These are phyloP conservation scores for Platanista minor DNA, from an alignment of 2,113 vertebrate species.

Conservation along the genomic window DNA sequence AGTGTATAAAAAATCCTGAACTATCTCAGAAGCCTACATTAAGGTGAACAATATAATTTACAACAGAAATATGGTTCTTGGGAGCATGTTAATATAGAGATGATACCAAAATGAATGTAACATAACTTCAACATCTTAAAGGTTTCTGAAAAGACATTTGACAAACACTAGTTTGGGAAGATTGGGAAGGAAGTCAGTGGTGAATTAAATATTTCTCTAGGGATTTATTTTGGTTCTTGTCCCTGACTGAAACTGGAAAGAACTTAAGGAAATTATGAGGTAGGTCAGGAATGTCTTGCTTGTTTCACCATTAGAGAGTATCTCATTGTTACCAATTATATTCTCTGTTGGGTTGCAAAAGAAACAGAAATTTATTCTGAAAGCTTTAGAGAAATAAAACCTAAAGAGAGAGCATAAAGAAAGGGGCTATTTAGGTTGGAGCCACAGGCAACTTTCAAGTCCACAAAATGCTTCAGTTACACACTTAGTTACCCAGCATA, in stretches of 20 bases:
- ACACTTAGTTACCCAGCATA: not conserved
- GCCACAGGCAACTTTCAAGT: not conserved
- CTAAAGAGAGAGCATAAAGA: not conserved
- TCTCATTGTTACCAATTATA: not conserved
- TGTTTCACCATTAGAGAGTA: not conserved
- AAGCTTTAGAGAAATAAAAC: not conserved
- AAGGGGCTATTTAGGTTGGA: not conserved
- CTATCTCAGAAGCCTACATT: not conserved
- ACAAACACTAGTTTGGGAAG: not conserved
- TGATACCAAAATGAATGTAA: not conserved
- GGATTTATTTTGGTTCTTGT: not conserved
- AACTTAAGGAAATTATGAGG: not conserved
- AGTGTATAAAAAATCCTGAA: not conserved
- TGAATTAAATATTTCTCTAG: conserved; percentile 1
- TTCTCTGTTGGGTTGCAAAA: not conserved
- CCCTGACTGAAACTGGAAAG: not conserved
- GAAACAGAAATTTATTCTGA: conserved; percentile 6
- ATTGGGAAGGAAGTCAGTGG: not conserved
- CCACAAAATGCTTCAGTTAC: not conserved
- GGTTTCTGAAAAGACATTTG: not conserved
- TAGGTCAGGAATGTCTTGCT: not conserved
- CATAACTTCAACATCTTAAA: not conserved
- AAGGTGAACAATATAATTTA: not conserved
- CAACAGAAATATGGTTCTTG: not conserved
- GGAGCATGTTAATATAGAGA: not conserved